These are phyloP conservation scores for Dendrolimus pini DNA, from an alignment of 2,888 invertebrate species.

Conservation along the genomic window DNA sequence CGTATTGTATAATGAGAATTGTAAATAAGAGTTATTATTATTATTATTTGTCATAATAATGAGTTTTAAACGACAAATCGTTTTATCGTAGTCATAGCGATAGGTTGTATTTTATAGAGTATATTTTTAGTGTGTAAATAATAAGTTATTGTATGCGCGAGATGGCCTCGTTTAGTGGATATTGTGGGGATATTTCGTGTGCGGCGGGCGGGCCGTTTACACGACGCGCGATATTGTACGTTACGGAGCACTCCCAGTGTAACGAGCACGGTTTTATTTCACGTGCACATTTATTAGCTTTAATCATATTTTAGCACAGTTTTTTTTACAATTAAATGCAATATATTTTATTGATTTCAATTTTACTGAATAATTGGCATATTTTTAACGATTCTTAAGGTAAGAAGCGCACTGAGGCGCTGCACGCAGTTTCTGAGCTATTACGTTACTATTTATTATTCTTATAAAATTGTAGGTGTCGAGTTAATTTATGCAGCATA, in stretches of 20 bases:
- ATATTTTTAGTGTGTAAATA: constrained; percentile 59
- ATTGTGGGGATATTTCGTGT: neutral
- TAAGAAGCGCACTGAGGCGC: no score
- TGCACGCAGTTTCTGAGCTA: no score
- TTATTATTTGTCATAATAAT: constrained; percentile 75
- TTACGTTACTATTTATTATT: no score
- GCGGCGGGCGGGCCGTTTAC: no score
- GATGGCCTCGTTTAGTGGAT: constrained; percentile 6
- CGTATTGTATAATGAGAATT: constrained; percentile 69
- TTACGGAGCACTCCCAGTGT: constrained; percentile 6
- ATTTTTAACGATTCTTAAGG: no score
- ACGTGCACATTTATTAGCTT: constrained; percentile 63
- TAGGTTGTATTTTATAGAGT: constrained; percentile 65
- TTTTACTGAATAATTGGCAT: no score
- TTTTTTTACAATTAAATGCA: constrained; percentile 32
- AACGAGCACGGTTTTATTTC: constrained; percentile 26
- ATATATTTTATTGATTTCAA: constrained; percentile 3
- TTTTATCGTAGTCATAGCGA: constrained; percentile 71
- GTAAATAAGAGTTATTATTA: constrained; percentile 75
- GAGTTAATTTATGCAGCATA: no score
- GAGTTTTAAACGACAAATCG: constrained; percentile 70
- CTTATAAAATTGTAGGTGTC: no score
- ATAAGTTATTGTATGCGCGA: constrained; percentile 50
- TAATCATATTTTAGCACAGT: constrained; percentile 57
- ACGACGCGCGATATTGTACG: constrained; percentile 21